A percentile compares a stretch with the other conserved stretches of the same genome.
phyloP scores from a whole-genome alignment of 2,888 invertebrate species.

The Sympetrum striolatum region DNA sequence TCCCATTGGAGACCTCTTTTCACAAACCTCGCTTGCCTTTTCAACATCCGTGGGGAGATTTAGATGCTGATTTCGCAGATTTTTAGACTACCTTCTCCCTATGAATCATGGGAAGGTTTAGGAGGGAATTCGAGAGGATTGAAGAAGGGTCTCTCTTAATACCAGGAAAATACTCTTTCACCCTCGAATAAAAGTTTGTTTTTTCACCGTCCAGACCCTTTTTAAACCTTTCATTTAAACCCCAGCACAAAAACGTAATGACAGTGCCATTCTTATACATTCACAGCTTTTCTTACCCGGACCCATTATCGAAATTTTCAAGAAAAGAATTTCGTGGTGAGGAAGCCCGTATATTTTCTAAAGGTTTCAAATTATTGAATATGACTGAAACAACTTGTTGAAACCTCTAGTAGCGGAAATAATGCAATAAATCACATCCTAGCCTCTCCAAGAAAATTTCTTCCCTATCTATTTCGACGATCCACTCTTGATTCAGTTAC shows the following conservation, averaged over 20 bases:
- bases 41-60: background rate
- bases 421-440: too few species aligned
- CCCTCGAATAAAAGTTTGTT: background rate
- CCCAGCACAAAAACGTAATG: background rate
- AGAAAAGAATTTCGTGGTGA: too few species aligned
- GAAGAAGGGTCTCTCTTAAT: background rate
- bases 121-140: background rate
- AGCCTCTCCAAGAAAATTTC: too few species aligned
- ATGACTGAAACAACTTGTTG: too few species aligned
- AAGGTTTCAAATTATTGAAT: too few species aligned
- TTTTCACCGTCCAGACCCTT: background rate
- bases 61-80: conserved; percentile 27
- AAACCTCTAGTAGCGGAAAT: too few species aligned
- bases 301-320: background rate
- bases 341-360: too few species aligned
- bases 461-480: too few species aligned
- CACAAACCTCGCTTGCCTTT: background rate
- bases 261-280: background rate
- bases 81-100: background rate
- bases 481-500: too few species aligned
- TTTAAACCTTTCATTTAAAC: background rate
- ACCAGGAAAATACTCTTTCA: background rate
- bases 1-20: background rate
- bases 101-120: background rate
- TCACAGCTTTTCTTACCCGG: background rate